Conservation (phyloP, 2,888 invertebrate genomes). For the Choristoneura rosaceana region DNA sequence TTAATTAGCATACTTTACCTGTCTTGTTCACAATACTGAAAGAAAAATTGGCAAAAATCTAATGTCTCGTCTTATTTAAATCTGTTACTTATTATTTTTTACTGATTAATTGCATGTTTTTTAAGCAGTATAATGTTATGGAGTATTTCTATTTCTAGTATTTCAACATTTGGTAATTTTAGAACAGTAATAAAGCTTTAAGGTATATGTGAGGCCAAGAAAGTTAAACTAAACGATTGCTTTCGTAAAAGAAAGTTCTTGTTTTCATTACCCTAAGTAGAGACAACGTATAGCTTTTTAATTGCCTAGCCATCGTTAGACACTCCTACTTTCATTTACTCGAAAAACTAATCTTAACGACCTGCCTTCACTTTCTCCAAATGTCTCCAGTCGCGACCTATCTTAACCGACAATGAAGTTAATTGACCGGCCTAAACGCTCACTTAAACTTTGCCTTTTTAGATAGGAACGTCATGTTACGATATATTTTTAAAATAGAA, state of each 20-base stretch:
- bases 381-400: slow-evolving; percentile 62
- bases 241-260: slow-evolving; percentile 32
- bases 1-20: too few relatives aligned
- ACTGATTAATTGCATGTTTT: neutral
- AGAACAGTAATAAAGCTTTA: neutral
- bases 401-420: slow-evolving; percentile 50
- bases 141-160: neutral
- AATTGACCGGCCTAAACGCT: slow-evolving; percentile 34
- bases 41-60: too few relatives aligned
- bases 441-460: slow-evolving; percentile 10
- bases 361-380: slow-evolving; percentile 58
- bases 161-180: neutral
- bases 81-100: neutral
- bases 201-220: neutral
- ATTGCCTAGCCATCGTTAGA: slow-evolving; percentile 36
- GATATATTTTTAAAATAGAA: slow-evolving; percentile 15
- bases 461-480: slow-evolving; percentile 6
- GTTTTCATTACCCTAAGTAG: slow-evolving; percentile 4
- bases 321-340: slow-evolving; percentile 57
- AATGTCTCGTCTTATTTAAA: too few relatives aligned
- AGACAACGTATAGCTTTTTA: slow-evolving; percentile 21
- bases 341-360: slow-evolving; percentile 63
- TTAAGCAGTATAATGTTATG: neutral
- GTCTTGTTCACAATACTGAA: too few relatives aligned
- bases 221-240: slow-evolving; percentile 4